Percentiles rank a stretch among this genome's conserved stretches.
phyloP scores from a whole-genome alignment of 2,113 vertebrate genomes.

The Urocitellus parryii region DNA sequence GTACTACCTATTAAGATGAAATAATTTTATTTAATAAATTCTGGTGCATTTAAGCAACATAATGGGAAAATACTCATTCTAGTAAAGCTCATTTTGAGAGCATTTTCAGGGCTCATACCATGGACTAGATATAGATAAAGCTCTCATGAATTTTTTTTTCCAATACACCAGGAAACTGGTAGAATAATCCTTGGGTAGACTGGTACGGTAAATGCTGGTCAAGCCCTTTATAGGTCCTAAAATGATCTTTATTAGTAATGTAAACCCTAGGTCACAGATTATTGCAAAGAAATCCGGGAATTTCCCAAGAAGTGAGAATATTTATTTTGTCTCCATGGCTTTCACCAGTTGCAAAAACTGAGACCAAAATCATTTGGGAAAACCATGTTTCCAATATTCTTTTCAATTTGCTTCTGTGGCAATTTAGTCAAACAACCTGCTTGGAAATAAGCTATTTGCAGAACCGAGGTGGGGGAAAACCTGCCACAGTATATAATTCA shows the following conservation, averaged over 20 bases:
- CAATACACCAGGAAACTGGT: background rate
- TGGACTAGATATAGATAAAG: background rate
- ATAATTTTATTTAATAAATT: background rate
- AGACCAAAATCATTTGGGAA: constrained; percentile 40
- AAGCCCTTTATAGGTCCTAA: background rate
- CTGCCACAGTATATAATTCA: constrained; percentile 64
- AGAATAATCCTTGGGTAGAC: background rate
- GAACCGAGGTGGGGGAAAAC: constrained; percentile 45
- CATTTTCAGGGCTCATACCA: background rate
- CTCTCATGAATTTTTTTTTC: background rate
- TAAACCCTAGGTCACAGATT: background rate
- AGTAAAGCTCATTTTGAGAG: background rate
- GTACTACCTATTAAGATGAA: background rate
- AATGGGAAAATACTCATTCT: background rate
- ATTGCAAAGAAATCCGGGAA: constrained; percentile 21
- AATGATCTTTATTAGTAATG: background rate
- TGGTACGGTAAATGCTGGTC: background rate
- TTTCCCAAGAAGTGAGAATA: constrained; percentile 21
- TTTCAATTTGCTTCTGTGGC: constrained; percentile 51
- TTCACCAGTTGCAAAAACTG: constrained; percentile 19
- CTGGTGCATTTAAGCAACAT: background rate
- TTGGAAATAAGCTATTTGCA: constrained; percentile 65
- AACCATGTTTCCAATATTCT: constrained; percentile 23
- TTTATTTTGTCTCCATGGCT: constrained; percentile 41
- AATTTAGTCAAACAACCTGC: constrained; percentile 59